A percentile compares a stretch with the other conserved stretches of the same genome.
phyloP scores from a whole-genome alignment of 2,797 vertebrate species.

The Pteropus rufus region DNA sequence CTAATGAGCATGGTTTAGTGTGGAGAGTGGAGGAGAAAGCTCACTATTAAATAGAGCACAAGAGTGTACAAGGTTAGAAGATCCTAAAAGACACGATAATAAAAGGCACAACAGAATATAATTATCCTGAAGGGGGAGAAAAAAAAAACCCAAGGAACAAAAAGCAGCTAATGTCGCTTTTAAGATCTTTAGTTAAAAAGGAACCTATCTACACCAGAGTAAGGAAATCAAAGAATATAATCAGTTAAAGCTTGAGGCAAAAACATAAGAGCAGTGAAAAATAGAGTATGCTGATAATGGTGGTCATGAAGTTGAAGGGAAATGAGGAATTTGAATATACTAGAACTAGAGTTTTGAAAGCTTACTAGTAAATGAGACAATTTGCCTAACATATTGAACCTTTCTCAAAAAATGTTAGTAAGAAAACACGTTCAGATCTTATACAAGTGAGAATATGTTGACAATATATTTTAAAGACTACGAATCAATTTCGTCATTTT shows the following conservation, averaged over 20 bases:
- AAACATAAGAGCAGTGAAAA: conserved; percentile 33
- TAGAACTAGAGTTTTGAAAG: conserved; percentile 28
- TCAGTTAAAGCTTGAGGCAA: conserved; percentile 60
- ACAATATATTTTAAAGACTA: background rate
- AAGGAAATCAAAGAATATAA: conserved; percentile 67
- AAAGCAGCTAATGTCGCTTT: conserved; percentile 69
- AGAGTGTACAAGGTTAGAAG: conserved; percentile 64
- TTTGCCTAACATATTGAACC: background rate
- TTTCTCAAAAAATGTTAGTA: conserved; percentile 14
- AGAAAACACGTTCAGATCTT: conserved; percentile 19
- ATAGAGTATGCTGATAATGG: background rate
- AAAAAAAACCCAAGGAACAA: conserved; percentile 48
- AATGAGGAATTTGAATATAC: conserved; percentile 5
- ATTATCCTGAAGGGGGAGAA: conserved; percentile 45
- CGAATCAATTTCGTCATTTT: background rate
- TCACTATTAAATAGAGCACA: conserved; percentile 66
- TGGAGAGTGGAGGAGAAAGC: conserved; percentile 43
- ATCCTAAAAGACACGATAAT: conserved; percentile 57
- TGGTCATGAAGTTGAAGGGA: conserved; percentile 19
- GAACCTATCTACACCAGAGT: conserved; percentile 38
- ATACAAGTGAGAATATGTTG: background rate
- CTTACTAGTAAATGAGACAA: conserved; percentile 23
- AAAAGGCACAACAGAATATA: conserved; percentile 69
- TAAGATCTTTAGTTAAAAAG: conserved; percentile 60
- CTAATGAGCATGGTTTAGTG: conserved; percentile 71